These are phyloP conservation scores for Drosophila tripunctata DNA, from an alignment of 2,888 invertebrate species.

Conservation along the genomic window DNA sequence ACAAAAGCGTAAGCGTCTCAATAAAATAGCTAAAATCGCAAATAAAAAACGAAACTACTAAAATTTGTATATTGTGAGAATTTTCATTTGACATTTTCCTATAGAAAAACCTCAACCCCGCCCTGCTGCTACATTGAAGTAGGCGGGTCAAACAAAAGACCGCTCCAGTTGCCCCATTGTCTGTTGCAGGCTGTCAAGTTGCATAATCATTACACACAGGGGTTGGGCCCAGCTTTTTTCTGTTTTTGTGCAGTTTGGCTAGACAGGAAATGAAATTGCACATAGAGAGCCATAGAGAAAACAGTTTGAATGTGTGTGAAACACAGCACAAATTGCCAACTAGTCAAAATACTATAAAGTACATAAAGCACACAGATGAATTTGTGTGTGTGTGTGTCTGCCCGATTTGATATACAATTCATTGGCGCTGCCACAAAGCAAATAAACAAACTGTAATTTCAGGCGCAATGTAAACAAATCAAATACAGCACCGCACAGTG, in stretches of 20 bases:
- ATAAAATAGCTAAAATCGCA: too few relatives aligned
- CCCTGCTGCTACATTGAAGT: constrained; percentile 31
- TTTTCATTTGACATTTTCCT: constrained; percentile 36
- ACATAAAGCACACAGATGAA: not conserved
- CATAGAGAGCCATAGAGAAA: constrained; percentile 1
- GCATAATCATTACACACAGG: constrained; percentile 55
- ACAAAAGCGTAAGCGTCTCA: constrained; percentile 20
- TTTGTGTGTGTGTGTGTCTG: constrained; percentile 4
- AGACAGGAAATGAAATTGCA: constrained; percentile 70
- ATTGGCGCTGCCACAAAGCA: constrained; percentile 28
- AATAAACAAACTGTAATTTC: constrained; percentile 50
- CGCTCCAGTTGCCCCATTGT: constrained; percentile 20
- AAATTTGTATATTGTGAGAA: constrained; percentile 2
- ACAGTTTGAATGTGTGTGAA: not conserved
- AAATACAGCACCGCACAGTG: not conserved
- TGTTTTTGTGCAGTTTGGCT: constrained; percentile 38
- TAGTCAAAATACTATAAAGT: constrained; percentile 28
- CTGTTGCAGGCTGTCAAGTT: constrained; percentile 45
- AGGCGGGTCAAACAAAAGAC: constrained; percentile 35
- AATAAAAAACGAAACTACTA: constrained; percentile 11
- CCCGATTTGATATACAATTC: constrained; percentile 24
- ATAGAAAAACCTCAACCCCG: constrained; percentile 43
- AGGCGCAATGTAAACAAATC: constrained; percentile 64
- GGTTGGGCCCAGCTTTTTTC: constrained; percentile 30
- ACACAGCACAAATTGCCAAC: constrained; percentile 31